A percentile compares a stretch with the other conserved stretches of the same genome.
Evolutionary conservation across 2,888 invertebrate species (phyloP).

Genomic region (Sesamia inferens): DNA sequence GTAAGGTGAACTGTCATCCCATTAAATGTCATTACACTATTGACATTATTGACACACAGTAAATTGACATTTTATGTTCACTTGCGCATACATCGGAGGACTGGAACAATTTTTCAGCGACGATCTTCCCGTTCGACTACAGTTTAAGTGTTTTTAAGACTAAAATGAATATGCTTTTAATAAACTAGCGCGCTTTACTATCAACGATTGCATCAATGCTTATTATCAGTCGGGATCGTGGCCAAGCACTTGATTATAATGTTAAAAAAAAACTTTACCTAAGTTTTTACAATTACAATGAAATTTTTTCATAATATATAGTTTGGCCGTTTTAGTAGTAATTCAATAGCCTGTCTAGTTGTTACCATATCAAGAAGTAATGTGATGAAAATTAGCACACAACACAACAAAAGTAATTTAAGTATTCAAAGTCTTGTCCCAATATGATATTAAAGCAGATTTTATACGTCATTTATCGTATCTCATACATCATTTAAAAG

Average conservation of each 20-base stretch:
- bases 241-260: no score
- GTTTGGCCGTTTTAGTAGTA: not conserved
- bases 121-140: no score
- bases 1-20: not conserved
- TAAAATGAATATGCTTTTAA: no score
- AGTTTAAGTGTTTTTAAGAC: no score
- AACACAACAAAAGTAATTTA: not conserved
- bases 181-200: no score
- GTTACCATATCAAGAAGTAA: not conserved
- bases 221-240: no score
- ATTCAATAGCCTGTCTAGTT: not conserved
- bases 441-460: slow-evolving; percentile 34
- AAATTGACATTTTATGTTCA: not conserved
- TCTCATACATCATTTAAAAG: slow-evolving; percentile 71
- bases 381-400: no score
- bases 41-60: not conserved
- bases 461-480: slow-evolving; percentile 51
- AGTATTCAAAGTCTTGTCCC: not conserved
- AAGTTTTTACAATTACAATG: not conserved
- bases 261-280: not conserved
- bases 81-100: no score
- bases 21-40: no score
- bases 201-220: no score
- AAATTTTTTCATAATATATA: not conserved
- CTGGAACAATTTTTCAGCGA: no score